Percentiles rank a stretch among this genome's conserved stretches.
Evolutionary conservation across 2,113 vertebrate species (phyloP).

Genomic region (Saguinus midas): DNA sequence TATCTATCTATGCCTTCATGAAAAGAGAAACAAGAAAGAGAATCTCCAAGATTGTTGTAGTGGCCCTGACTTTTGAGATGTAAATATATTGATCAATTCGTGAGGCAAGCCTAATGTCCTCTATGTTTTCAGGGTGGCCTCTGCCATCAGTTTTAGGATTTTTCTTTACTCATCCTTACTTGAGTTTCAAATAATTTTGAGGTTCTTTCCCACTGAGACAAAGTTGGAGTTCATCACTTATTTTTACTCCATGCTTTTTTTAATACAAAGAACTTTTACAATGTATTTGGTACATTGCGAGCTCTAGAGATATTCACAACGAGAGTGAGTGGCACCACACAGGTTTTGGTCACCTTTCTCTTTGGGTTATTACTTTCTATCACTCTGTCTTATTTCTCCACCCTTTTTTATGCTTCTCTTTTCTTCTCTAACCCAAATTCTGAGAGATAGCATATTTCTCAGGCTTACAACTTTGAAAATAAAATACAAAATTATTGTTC

Average conservation of each 20-base stretch:
- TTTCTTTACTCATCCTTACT: neutral
- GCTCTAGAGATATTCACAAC: neutral
- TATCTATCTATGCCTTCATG: neutral
- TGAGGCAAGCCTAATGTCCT: rapidly evolving
- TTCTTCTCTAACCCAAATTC: no score
- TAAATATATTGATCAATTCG: neutral
- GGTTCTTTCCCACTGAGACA: neutral
- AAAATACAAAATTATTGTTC: neutral
- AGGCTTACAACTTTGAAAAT: neutral
- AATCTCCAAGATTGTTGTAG: neutral
- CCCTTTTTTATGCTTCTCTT: neutral
- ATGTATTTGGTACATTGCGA: no score
- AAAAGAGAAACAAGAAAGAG: neutral
- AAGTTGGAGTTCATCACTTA: neutral
- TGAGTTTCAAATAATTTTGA: neutral
- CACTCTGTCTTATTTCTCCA: neutral
- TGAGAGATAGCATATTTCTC: neutral
- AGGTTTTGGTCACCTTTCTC: rapidly evolving
- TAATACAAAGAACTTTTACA: neutral
- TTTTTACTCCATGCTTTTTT: neutral
- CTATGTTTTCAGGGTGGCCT: rapidly evolving
- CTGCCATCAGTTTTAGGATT: neutral
- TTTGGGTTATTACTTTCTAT: neutral
- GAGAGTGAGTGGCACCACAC: no score
- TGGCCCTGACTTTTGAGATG: neutral